Evolutionary conservation across 2,113 vertebrate species (phyloP), one percentile per base, ranked within the genome.

Genomic region (Salminus brasiliensis): DNA sequence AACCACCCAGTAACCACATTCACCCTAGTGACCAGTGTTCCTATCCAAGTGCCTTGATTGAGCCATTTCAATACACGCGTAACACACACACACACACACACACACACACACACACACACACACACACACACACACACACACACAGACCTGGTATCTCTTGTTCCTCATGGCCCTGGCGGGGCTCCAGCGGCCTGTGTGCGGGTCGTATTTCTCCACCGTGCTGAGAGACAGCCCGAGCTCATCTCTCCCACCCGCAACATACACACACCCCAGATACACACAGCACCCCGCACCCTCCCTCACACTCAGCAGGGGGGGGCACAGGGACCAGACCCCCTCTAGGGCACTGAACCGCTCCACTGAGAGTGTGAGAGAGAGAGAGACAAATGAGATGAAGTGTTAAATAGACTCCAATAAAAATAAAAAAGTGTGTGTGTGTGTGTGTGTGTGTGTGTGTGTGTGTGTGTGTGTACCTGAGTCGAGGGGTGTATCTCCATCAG

Each of bases 201-300:
- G 84, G 47, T 88, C 81, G 25, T 81, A 90, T 18, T 79, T 80
- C 74, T 90, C 87, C 3, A 55, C 74, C 0, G 63, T 85, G 70
- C 77, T 74, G 30, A 89, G 78, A 16, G 86, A 80, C 1, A 83
- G 83, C 29, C 78, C 4, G 5, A 79, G 52, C 55, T 87, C 87
- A n/a, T 88, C 86, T 10, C 66, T 72, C 32, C 86, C 88, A 5
- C 84, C 82, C 0, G 83, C 84, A 4, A 84, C 85, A 15, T 85
- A 88, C 68, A 89, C 74, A 59, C 84, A 72, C 5, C 72, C 86
- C 76, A 75, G 73, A 23, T 72, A 83, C 0, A 76, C 71, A 0
- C 65, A 52, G 0, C 88, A 87, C 21, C 81, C 86, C 9, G 86
- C 72, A 5, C 75, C 75, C 76, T 87, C 84, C 5, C 87, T 81